Percentiles rank a stretch among this genome's conserved stretches.
Evolutionary conservation across 2,888 invertebrate genomes (phyloP).

Genomic region (Diploptera punctata): DNA sequence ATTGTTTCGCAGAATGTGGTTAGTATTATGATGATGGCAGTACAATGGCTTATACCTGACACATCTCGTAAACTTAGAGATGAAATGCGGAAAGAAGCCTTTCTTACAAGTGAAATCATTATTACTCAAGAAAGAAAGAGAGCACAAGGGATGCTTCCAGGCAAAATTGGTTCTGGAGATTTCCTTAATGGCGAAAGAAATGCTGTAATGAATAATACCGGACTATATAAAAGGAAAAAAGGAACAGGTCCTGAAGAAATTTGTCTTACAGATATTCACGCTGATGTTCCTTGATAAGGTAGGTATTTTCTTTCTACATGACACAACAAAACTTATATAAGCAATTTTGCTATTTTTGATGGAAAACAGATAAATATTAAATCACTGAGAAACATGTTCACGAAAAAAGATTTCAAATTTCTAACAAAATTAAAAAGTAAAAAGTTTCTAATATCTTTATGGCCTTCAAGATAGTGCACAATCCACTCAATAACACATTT

Average conservation of each 20-base stretch:
- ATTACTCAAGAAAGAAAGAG: slow-evolving; percentile 71
- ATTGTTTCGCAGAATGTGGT: slow-evolving; percentile 83
- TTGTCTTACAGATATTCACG: background rate
- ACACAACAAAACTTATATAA: too few relatives aligned
- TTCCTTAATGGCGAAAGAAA: slow-evolving; percentile 20
- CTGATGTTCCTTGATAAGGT: background rate
- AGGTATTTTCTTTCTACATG: too few relatives aligned
- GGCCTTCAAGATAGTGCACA: too few relatives aligned
- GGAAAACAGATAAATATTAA: too few relatives aligned
- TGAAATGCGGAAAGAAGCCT: slow-evolving; percentile 74
- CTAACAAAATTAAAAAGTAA: too few relatives aligned
- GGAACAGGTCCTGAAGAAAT: background rate
- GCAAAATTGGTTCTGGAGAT: slow-evolving; percentile 10
- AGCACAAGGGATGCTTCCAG: slow-evolving; percentile 50
- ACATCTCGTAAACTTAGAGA: slow-evolving; percentile 72
- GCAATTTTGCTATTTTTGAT: too few relatives aligned
- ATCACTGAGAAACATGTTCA: too few relatives aligned
- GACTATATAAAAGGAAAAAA: background rate
- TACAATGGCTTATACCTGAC: slow-evolving; percentile 82
- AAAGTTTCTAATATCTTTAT: too few relatives aligned
- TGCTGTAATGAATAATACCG: background rate
- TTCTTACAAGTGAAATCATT: slow-evolving; percentile 74
- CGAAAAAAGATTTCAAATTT: too few relatives aligned
- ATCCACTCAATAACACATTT: too few relatives aligned
- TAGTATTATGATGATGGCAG: slow-evolving; percentile 70